phyloP scores from a whole-genome alignment of 2,888 invertebrate species.

The Sinopyrophorus schimmeli region DNA sequence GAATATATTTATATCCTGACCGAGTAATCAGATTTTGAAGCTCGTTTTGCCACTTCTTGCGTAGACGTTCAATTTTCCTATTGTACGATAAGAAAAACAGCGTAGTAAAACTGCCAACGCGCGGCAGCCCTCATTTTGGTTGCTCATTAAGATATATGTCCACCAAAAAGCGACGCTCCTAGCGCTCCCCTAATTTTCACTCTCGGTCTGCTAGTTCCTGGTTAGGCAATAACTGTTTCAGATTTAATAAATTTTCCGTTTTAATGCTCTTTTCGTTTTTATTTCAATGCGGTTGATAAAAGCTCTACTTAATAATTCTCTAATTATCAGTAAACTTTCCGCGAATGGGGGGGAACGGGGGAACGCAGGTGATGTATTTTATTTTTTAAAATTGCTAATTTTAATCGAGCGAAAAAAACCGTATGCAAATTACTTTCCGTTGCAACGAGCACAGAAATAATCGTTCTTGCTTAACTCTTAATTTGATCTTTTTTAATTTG shows the following conservation, averaged over 20 bases:
- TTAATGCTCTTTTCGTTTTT: not conserved
- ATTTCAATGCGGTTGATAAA: no score
- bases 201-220: not conserved
- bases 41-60: not conserved
- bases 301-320: no score
- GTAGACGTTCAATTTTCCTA: conserved; percentile 11
- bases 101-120: conserved; percentile 11
- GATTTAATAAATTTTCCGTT: conserved; percentile 2
- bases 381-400: no score
- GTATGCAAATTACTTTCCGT: no score
- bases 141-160: conserved; percentile 20
- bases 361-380: no score
- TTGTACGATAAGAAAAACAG: conserved; percentile 16
- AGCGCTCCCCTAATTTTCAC: conserved; percentile 5
- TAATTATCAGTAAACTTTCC: no score
- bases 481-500: no score
- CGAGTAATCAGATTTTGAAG: not conserved
- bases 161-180: conserved; percentile 3
- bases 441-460: no score
- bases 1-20: no score
- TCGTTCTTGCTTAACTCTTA: no score
- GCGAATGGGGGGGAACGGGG: no score
- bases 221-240: not conserved
- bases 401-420: no score
- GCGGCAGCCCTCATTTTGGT: conserved; percentile 15